Evolutionary conservation across 2,113 vertebrate species (phyloP).

Genomic region (Onychorhynchus coronatus): DNA sequence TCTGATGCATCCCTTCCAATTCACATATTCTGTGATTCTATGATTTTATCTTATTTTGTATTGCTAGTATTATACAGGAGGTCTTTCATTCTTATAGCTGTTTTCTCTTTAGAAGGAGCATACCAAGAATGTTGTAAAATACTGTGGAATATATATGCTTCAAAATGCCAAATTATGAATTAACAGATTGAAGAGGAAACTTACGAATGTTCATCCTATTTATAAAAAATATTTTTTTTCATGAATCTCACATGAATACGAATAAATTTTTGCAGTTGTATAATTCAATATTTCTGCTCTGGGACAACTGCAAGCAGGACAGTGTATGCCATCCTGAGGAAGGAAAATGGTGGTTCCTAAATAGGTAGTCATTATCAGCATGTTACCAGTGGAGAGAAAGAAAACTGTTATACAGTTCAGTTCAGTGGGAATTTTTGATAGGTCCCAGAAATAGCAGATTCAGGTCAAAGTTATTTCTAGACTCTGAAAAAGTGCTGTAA

Average conservation of each 20-base stretch:
- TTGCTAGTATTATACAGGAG: not conserved
- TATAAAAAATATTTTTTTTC: not conserved
- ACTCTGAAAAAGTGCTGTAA: not conserved
- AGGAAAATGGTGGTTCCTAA: not conserved
- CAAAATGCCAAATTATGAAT: not conserved
- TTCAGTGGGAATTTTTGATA: not conserved
- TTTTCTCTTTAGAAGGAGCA: not conserved
- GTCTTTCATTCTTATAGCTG: not conserved
- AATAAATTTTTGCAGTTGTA: not conserved
- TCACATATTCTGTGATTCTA: not conserved
- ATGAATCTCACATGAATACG: not conserved
- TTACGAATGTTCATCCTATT: not conserved
- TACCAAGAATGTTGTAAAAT: not conserved
- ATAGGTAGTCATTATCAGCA: not conserved
- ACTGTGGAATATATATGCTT: not conserved
- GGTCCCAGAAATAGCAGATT: not conserved
- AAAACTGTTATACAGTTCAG: not conserved
- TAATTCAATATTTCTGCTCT: not conserved
- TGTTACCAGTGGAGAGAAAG: not conserved
- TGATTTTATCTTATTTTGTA: not conserved
- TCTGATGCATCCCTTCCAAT: not conserved
- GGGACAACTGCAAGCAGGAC: rapidly evolving
- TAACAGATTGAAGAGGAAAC: not conserved
- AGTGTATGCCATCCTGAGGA: not conserved
- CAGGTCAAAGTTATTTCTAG: constrained; percentile 1